Evolutionary conservation across 2,797 vertebrate species (phyloP), one percentile per base, ranked within the genome.

Genomic region (Lycodopsis pacificus): DNA sequence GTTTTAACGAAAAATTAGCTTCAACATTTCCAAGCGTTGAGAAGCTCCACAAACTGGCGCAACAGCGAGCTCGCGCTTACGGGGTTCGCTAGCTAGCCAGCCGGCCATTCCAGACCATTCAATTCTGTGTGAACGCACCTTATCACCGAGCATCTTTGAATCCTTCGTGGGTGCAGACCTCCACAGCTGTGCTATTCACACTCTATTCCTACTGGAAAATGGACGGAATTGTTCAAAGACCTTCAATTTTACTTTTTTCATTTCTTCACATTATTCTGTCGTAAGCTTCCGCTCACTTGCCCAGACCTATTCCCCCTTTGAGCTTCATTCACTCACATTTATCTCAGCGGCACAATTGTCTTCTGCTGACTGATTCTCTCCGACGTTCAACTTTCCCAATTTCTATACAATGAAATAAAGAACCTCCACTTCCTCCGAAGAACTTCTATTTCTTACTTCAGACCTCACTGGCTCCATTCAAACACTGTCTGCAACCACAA

Each of bases 311-410:
- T 71, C 36, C 30, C 19, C 20, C 20, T 82, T 70, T 63, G 40
- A 73, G 59, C 71, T 44, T 51, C 54, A 42, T 69, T 75, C 65
- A 73, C 32, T 73, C 46, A 61, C 17, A 64, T 84, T 84, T 86
- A 73, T 75, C 69, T 83, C 42, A 42, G 10, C 12, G n/a, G 49
- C 15, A 9, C 57, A 63, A 73, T 77, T 66, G 62, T 67, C 38
- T 69, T 66, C 44, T 70, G 66, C 65, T 73, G 61, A 84, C 46
- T 79, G 42, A 6, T 71, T 80, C 49, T 71, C 13, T 72, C 32
- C 83, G 77, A 88, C 86, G 81, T 84, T 85, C 57, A 82, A 13
- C 44, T 65, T 79, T 0, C 20, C 34, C 48, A 51, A 67, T 85
- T 82, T 84, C 58, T 19, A 68, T 73, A 54, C 15, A 48, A 71